phyloP scores from a whole-genome alignment of 2,888 invertebrate genomes.

The Pterostichus madidus region DNA sequence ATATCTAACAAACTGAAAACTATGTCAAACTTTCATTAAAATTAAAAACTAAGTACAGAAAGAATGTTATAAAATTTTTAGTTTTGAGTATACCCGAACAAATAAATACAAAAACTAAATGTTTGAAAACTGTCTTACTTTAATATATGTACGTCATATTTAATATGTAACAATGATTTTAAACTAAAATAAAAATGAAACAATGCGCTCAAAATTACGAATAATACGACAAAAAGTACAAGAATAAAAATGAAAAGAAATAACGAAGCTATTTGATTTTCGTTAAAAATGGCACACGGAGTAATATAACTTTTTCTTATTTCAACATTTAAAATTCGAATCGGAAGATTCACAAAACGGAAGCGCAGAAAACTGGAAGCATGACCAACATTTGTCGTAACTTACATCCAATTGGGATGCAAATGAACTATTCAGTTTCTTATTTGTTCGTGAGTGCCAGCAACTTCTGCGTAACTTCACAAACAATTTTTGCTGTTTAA shows the following conservation, averaged over 20 bases:
- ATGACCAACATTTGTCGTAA: background rate
- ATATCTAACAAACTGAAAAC: background rate
- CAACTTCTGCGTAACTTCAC: slow-evolving; percentile 15
- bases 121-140: no score
- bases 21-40: slow-evolving; percentile 8
- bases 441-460: slow-evolving; percentile 46
- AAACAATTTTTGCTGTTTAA: slow-evolving; percentile 43
- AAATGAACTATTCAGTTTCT: slow-evolving; percentile 43
- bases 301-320: slow-evolving; percentile 4
- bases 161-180: no score
- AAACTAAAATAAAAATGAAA: no score
- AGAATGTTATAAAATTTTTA: background rate
- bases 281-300: background rate
- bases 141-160: no score
- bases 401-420: slow-evolving; percentile 43
- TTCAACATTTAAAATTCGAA: background rate
- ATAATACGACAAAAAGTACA: no score
- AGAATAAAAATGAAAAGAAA: background rate
- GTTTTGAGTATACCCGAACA: background rate
- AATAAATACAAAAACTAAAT: no score
- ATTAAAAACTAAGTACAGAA: background rate
- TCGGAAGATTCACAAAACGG: slow-evolving; percentile 1
- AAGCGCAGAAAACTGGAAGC: background rate
- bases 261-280: background rate
- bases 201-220: no score